phyloP scores from a whole-genome alignment of 2,888 invertebrate species.

The Clitarchus hookeri region DNA sequence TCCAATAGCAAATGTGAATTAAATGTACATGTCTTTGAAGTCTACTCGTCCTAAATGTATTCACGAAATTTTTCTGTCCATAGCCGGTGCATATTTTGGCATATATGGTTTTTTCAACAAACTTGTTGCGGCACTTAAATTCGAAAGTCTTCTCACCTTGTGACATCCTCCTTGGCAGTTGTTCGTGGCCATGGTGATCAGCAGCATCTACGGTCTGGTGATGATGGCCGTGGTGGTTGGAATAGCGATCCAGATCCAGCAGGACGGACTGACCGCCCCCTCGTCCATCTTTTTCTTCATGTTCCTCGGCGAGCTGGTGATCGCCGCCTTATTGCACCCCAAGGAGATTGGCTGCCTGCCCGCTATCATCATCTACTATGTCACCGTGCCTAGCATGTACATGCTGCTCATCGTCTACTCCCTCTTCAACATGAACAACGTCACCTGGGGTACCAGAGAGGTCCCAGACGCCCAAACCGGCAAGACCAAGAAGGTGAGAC shows the following conservation, averaged over 20 bases:
- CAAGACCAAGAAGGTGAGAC: constrained; percentile 47
- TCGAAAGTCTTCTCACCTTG: too few relatives aligned
- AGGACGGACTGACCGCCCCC: constrained; percentile 81
- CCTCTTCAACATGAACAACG: constrained; percentile 89
- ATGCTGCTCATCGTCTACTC: constrained; percentile 90
- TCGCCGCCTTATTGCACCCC: constrained; percentile 72
- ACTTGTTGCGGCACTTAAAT: background rate
- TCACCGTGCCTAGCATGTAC: constrained; percentile 94
- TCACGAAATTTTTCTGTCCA: too few relatives aligned
- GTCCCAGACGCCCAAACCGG: constrained; percentile 57
- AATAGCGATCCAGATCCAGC: constrained; percentile 74
- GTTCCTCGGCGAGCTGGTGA: constrained; percentile 65
- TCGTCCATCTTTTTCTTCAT: constrained; percentile 81
- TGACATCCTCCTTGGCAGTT: constrained; percentile 57
- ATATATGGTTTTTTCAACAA: too few relatives aligned
- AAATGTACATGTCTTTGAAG: too few relatives aligned
- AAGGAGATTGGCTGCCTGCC: constrained; percentile 76
- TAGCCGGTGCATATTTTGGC: too few relatives aligned
- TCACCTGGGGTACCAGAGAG: constrained; percentile 94
- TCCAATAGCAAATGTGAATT: too few relatives aligned
- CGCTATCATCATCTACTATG: constrained; percentile 79
- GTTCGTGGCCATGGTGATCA: constrained; percentile 73
- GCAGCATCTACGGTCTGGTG: constrained; percentile 77
- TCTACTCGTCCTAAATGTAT: too few relatives aligned
- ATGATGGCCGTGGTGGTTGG: constrained; percentile 89